Conservation (phyloP, 2,888 invertebrate species). For the Euplexia lucipara region DNA sequence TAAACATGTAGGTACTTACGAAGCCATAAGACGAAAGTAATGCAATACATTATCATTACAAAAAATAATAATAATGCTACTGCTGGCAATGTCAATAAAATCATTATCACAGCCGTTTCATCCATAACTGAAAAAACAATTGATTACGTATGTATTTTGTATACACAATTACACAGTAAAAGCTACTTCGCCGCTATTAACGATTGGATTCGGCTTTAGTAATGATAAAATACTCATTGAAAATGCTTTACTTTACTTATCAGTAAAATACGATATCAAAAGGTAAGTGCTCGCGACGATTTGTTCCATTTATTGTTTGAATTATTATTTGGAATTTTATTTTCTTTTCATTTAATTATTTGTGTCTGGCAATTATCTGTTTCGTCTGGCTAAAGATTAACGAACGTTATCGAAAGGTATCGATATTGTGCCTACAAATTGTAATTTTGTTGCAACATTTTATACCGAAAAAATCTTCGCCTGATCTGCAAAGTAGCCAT, state of each 20-base stretch:
- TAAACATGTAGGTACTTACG: conserved; percentile 50
- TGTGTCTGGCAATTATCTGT: not conserved
- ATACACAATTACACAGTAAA: not conserved
- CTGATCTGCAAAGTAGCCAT: too few relatives aligned
- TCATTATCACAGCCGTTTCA: conserved; percentile 18
- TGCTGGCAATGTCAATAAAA: conserved; percentile 61
- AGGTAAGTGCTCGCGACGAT: not conserved
- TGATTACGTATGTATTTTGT: not conserved
- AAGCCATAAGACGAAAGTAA: conserved; percentile 47
- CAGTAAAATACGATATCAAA: conserved; percentile 30
- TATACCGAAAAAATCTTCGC: too few relatives aligned
- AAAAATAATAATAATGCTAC: conserved; percentile 46
- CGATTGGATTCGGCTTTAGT: conserved; percentile 9
- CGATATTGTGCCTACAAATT: too few relatives aligned
- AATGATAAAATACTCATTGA: conserved; percentile 28
- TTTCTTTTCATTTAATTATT: not conserved
- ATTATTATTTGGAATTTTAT: not conserved
- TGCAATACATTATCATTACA: conserved; percentile 22
- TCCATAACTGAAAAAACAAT: conserved; percentile 44
- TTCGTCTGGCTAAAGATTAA: not conserved
- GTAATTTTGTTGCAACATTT: too few relatives aligned
- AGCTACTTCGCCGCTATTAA: not conserved
- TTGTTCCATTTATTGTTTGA: not conserved
- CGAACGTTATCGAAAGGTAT: not conserved
- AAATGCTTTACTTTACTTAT: conserved; percentile 37